Base-by-base conservation (phyloP, 2,113 vertebrate species). In the Aptenodytes forsteri region DNA sequence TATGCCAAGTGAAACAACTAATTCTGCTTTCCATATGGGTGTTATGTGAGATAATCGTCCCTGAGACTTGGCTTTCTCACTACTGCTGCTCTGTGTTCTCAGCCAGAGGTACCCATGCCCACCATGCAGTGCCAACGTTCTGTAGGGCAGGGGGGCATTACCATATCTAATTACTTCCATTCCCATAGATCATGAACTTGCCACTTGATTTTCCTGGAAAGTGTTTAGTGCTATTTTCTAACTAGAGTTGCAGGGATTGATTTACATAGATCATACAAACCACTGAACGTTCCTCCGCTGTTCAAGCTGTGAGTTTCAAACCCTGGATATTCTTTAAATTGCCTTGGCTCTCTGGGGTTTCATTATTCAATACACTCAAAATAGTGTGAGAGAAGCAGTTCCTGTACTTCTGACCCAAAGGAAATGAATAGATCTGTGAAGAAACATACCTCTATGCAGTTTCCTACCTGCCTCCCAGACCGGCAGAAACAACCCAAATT, bases 281-380 rank as follows among this genome's bases (percentile, higher is more conserved):
- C 3, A 59, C 11, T 46, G 42, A 79, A 44, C 0, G 0, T 65
- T 66, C 7, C 2, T 4, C 9, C 13, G 10, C 7, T 73, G 17
- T n/a, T 86, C 36, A 73, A 70, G 3, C 8, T 32, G 5, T 50
- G 55, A 79, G 16, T 5, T 89, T 84, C 30, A 69, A 44, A 83
- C 32, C 10, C 27, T 21, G 6, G 8, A 16, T 13, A 40, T 73
- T 73, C n/a, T 65, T 86, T 54, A 38, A 82, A 80, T 59, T 70
- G 11, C 8, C 25, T 62, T 70, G 26, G 3, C 9, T 80, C 3
- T 54, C 26, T 20, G 13, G 9, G 38, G 7, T 27, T 73, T 73
- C 7, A 9, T 73, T 62, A 49, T 32, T 47, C 10, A 83, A 23
- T 38, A 42, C 13, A 46, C 5, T 18, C 16, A 42, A 89, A 83